These are phyloP conservation scores for Collichthys lucidus DNA, from an alignment of 2,113 vertebrate species.

Conservation along the genomic window DNA sequence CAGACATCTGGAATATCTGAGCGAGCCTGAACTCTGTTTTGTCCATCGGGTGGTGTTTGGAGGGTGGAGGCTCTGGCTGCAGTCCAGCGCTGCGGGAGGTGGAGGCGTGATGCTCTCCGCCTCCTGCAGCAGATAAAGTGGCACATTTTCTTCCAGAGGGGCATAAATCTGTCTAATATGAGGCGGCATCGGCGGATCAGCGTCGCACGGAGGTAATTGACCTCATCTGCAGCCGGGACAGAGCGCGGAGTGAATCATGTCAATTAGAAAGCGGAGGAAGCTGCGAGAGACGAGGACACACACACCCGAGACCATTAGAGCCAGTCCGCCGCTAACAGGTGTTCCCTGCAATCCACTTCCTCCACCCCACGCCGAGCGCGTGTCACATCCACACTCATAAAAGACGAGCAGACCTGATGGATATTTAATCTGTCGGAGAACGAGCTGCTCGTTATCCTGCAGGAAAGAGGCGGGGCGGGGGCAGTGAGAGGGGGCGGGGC, in stretches of 20 bases:
- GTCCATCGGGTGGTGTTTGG: slow-evolving; percentile 39
- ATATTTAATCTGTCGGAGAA: slow-evolving; percentile 76
- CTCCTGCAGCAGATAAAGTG: slow-evolving; percentile 60
- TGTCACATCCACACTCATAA: slow-evolving; percentile 72
- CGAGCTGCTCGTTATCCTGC: slow-evolving; percentile 71
- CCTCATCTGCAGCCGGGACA: slow-evolving; percentile 65
- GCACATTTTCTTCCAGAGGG: slow-evolving; percentile 50
- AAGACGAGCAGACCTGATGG: slow-evolving; percentile 71
- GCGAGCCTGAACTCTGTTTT: slow-evolving; percentile 47
- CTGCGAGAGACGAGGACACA: slow-evolving; percentile 36
- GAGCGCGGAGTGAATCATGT: slow-evolving; percentile 71
- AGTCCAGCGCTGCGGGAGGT: slow-evolving; percentile 44
- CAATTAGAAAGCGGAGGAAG: slow-evolving; percentile 71
- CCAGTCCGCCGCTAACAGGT: slow-evolving; percentile 67
- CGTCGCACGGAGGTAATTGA: slow-evolving; percentile 63
- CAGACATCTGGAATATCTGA: slow-evolving; percentile 66
- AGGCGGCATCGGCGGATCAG: slow-evolving; percentile 57
- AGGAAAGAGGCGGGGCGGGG: slow-evolving; percentile 42
- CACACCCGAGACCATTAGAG: slow-evolving; percentile 57
- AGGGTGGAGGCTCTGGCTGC: slow-evolving; percentile 18
- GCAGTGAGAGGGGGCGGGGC: slow-evolving; percentile 58
- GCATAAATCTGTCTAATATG: slow-evolving; percentile 70
- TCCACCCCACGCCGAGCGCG: slow-evolving; percentile 42
- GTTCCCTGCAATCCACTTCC: slow-evolving; percentile 49
- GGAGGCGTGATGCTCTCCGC: slow-evolving; percentile 30